Conservation (phyloP, 2,113 vertebrate genomes). For the Cacatua alba region DNA sequence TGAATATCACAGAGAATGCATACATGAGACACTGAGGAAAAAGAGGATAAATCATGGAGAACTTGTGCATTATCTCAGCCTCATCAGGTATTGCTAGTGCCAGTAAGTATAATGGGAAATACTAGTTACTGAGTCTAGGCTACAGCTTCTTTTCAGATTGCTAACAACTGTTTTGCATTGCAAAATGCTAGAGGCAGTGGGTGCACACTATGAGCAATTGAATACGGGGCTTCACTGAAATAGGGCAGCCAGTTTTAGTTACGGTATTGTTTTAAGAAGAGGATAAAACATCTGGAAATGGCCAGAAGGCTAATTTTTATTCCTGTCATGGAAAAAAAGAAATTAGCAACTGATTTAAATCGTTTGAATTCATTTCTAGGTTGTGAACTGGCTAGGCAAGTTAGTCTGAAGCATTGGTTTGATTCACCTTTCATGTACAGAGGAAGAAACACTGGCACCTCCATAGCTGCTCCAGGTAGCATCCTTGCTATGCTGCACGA, state of each 20-base stretch:
- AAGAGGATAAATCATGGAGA: background rate
- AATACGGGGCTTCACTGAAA: background rate
- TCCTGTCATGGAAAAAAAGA: background rate
- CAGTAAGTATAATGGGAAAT: background rate
- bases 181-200: background rate
- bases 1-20: background rate
- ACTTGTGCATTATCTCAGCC: background rate
- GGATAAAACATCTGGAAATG: conserved; percentile 2
- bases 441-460: background rate
- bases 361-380: background rate
- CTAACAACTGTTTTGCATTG: background rate
- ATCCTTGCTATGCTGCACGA: background rate
- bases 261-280: conserved; percentile 9
- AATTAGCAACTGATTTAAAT: background rate
- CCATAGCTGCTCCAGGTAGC: background rate
- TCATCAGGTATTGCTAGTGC: background rate
- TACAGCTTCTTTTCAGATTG: background rate
- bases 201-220: background rate
- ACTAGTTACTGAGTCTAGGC: background rate
- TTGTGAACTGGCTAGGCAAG: background rate
- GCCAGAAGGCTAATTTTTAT: background rate
- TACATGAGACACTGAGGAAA: background rate
- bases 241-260: background rate
- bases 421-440: background rate
- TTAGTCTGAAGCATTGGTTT: background rate